Evolutionary conservation across 2,888 invertebrate genomes (phyloP).

Genomic region (Cheilosia vernalis): DNA sequence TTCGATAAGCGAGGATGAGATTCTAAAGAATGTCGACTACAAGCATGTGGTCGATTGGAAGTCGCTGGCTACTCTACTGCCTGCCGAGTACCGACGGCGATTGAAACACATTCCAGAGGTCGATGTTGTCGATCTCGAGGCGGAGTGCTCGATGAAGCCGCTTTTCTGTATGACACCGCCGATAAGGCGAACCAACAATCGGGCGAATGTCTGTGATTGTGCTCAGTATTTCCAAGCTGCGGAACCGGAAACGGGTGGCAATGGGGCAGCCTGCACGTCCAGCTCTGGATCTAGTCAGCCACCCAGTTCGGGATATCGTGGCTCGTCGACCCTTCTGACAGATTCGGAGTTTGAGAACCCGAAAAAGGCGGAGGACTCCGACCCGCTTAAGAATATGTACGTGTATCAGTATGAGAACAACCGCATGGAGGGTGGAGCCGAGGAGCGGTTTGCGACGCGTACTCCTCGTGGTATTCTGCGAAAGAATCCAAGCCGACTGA

Average conservation of each 20-base stretch:
- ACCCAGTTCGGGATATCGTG: conserved; percentile 93
- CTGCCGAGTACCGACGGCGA: conserved; percentile 91
- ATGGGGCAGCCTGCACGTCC: conserved; percentile 76
- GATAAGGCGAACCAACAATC: conserved; percentile 86
- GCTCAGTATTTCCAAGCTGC: conserved; percentile 80
- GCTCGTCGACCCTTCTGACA: conserved; percentile 92
- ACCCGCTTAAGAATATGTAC: conserved; percentile 86
- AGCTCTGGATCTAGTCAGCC: conserved; percentile 87
- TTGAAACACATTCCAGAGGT: conserved; percentile 91
- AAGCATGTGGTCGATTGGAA: conserved; percentile 97
- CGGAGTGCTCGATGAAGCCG: conserved; percentile 84
- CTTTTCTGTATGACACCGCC: conserved; percentile 85
- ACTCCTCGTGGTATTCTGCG: conserved; percentile 84
- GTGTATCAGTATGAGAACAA: conserved; percentile 92
- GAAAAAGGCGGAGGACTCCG: conserved; percentile 76
- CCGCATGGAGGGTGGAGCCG: conserved; percentile 85
- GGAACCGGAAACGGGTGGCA: conserved; percentile 58
- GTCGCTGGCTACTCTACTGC: conserved; percentile 93
- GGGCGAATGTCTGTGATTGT: conserved; percentile 83
- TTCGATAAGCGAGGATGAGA: conserved; percentile 89
- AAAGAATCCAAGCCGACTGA: conserved; percentile 78
- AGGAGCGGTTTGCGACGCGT: conserved; percentile 84
- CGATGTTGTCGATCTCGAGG: conserved; percentile 83
- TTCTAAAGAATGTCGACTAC: conserved; percentile 91
- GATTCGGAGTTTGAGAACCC: conserved; percentile 85